A percentile compares a stretch with the other conserved stretches of the same genome.
These are phyloP conservation scores for Zaprionus ghesquierei DNA, from an alignment of 1,140 invertebrate species.

Conservation along the genomic window DNA sequence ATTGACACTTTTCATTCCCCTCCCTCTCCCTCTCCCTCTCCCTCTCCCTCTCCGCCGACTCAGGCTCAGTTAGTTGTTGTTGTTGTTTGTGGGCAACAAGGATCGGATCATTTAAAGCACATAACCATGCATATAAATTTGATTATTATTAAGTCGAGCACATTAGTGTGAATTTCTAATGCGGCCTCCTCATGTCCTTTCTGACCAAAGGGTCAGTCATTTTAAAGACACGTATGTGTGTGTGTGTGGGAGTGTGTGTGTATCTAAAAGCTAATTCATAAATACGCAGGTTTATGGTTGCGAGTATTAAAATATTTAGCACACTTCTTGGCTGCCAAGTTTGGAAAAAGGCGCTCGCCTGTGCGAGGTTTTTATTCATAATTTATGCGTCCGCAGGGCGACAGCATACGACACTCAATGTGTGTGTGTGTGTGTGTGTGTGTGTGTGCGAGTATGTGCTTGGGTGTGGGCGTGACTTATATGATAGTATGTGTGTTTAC, in stretches of 20 bases:
- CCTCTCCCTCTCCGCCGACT: conserved; percentile 19
- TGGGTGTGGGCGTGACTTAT: neutral
- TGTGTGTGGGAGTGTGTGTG: conserved; percentile 26
- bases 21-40: conserved; percentile 9
- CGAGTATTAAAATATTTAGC: conserved; percentile 77
- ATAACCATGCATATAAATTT: conserved; percentile 83
- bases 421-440: conserved; percentile 1
- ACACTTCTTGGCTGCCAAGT: conserved; percentile 64
- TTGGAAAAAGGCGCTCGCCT: conserved; percentile 31
- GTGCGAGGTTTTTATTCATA: conserved; percentile 65
- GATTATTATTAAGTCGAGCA: conserved; percentile 82
- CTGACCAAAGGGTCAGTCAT: conserved; percentile 35
- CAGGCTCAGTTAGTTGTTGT: conserved; percentile 8
- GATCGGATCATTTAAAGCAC: conserved; percentile 66
- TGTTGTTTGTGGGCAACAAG: conserved; percentile 22
- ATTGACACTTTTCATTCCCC: conserved; percentile 61
- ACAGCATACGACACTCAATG: conserved; percentile 40
- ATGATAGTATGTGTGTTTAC: neutral
- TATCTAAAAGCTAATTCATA: conserved; percentile 69
- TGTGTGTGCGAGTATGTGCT: conserved; percentile 20
- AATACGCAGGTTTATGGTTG: conserved; percentile 75
- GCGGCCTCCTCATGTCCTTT: conserved; percentile 14
- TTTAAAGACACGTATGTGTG: neutral
- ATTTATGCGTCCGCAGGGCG: conserved; percentile 67
- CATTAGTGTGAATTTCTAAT: conserved; percentile 82